phyloP scores from a whole-genome alignment of 1,140 invertebrate genomes.

The Camponotus vicinus region DNA sequence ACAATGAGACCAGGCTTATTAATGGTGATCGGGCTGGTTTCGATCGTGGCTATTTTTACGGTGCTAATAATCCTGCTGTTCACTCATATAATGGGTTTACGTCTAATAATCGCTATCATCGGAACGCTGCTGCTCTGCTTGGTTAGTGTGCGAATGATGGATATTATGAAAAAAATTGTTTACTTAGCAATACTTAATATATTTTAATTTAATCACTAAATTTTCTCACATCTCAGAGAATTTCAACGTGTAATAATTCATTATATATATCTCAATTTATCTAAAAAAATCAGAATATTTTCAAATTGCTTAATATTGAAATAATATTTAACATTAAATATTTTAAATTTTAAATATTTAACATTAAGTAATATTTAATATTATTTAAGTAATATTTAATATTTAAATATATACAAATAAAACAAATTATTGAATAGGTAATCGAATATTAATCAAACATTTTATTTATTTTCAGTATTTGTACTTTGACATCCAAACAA shows the following conservation, averaged over 20 bases:
- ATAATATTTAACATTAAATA: too few relatives aligned
- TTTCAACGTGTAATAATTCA: neutral
- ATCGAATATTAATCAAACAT: constrained; percentile 11
- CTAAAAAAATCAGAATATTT: neutral
- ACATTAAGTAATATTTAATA: too few relatives aligned
- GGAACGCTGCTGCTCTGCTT: constrained; percentile 83
- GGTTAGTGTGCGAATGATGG: constrained; percentile 66
- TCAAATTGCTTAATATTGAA: neutral
- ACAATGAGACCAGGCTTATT: constrained; percentile 87
- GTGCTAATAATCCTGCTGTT: constrained; percentile 82
- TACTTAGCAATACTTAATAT: neutral
- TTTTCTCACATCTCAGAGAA: neutral
- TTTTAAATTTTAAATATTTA: too few relatives aligned
- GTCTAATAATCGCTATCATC: constrained; percentile 85
- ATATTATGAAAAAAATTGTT: neutral
- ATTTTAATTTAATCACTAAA: neutral
- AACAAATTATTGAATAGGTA: neutral
- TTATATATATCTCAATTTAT: neutral
- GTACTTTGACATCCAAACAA: constrained; percentile 90
- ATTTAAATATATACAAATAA: neutral
- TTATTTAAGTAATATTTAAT: too few relatives aligned
- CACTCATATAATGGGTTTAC: constrained; percentile 75
- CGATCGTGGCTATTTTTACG: constrained; percentile 86
- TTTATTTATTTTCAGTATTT: constrained; percentile 86
- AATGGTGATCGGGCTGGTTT: constrained; percentile 85